These are phyloP conservation scores for Dicerorhinus sumatrensis DNA, from an alignment of 2,113 vertebrate species.

Conservation along the genomic window DNA sequence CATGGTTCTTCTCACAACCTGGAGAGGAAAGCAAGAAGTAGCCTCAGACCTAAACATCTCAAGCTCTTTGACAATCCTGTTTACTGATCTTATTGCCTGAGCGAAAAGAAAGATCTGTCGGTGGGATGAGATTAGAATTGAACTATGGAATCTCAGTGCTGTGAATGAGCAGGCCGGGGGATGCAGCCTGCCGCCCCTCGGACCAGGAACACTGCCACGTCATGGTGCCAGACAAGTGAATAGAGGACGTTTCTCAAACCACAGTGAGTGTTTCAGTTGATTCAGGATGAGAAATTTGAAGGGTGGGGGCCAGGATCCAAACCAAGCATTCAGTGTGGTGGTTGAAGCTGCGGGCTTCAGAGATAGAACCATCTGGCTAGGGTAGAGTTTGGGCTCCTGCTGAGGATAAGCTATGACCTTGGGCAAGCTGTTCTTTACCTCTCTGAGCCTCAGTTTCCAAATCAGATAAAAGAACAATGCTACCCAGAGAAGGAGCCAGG, in stretches of 20 bases:
- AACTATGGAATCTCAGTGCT: background rate
- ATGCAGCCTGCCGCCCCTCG: background rate
- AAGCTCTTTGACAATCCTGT: background rate
- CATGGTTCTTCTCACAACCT: background rate
- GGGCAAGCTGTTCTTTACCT: background rate
- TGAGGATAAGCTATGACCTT: background rate
- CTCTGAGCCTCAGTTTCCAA: constrained; percentile 15
- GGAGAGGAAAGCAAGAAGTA: background rate
- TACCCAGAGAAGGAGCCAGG: background rate
- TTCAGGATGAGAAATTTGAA: background rate
- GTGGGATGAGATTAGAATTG: background rate
- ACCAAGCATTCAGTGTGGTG: background rate
- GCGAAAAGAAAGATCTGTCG: background rate
- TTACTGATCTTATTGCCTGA: background rate
- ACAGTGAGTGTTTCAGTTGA: background rate
- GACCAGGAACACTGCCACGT: background rate
- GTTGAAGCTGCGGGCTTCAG: background rate
- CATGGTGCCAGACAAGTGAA: background rate
- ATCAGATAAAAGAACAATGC: background rate
- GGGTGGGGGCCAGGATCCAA: background rate
- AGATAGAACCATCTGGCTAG: background rate
- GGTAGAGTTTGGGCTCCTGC: background rate
- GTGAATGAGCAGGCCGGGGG: background rate
- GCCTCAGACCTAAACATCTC: background rate
- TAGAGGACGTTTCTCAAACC: background rate